phyloP scores from a whole-genome alignment of 2,888 invertebrate species.

The Barypeithes pellucidus region DNA sequence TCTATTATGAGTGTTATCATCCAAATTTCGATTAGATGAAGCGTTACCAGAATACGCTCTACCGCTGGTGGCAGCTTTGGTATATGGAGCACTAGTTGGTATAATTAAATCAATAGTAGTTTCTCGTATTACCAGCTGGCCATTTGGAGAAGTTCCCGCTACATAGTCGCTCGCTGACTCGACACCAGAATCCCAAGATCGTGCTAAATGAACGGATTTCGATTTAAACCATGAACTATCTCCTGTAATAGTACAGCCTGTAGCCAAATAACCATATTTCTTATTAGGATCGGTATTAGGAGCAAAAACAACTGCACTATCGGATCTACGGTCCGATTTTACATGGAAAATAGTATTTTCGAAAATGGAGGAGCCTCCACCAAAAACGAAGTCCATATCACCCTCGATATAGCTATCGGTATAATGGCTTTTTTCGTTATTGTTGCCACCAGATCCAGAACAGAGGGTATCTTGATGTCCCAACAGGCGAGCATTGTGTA shows the following conservation, averaged over 20 bases:
- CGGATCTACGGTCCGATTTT: slow-evolving; percentile 29
- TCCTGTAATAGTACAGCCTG: slow-evolving; percentile 35
- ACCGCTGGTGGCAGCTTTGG: slow-evolving; percentile 40
- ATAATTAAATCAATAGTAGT: slow-evolving; percentile 38
- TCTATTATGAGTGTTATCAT: slow-evolving; percentile 34
- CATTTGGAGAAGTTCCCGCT: slow-evolving; percentile 43
- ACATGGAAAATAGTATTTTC: slow-evolving; percentile 36
- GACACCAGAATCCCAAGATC: slow-evolving; percentile 44
- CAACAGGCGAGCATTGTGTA: slow-evolving; percentile 31
- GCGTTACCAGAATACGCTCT: slow-evolving; percentile 41
- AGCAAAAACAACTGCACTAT: slow-evolving; percentile 34
- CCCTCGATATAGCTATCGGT: slow-evolving; percentile 38
- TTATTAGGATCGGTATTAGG: slow-evolving; percentile 33
- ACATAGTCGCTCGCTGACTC: slow-evolving; percentile 32
- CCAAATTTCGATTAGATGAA: slow-evolving; percentile 22
- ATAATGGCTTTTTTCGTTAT: slow-evolving; percentile 17
- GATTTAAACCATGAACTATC: slow-evolving; percentile 22
- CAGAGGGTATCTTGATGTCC: slow-evolving; percentile 45
- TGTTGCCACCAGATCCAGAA: slow-evolving; percentile 23
- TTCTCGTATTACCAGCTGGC: slow-evolving; percentile 40
- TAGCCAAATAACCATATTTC: slow-evolving; percentile 35
- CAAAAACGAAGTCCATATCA: slow-evolving; percentile 44
- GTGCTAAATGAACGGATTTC: slow-evolving; percentile 23
- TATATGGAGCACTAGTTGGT: slow-evolving; percentile 29
- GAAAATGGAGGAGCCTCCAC: slow-evolving; percentile 35